Conservation (phyloP, 2,113 vertebrate species). For the Balaenoptera acutorostrata region DNA sequence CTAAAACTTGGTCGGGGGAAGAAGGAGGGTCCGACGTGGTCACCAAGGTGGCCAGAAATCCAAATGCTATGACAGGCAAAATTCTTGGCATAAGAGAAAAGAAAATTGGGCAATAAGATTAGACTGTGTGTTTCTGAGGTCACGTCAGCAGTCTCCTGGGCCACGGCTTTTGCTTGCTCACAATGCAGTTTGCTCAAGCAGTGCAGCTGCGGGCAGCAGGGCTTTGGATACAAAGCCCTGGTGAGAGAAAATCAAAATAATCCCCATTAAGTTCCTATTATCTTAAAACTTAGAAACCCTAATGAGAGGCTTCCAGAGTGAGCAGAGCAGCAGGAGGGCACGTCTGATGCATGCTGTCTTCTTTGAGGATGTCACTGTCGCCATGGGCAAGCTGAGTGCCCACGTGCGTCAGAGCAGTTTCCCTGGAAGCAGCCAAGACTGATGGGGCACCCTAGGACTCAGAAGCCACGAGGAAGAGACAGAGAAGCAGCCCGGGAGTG, state of each 20-base stretch:
- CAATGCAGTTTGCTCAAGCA: background rate
- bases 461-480: background rate
- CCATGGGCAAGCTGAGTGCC: background rate
- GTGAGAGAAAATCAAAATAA: conserved; percentile 53
- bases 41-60: background rate
- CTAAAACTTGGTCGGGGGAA: background rate
- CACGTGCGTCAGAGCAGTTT: background rate
- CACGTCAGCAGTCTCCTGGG: background rate
- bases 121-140: background rate
- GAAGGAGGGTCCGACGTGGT: background rate
- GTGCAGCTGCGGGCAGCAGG: conserved; percentile 22
- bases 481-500: background rate
- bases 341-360: conserved; percentile 51
- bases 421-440: background rate
- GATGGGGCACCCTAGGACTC: background rate
- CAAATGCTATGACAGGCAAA: background rate
- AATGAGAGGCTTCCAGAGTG: conserved; percentile 56
- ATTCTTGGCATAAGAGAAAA: background rate
- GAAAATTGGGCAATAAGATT: background rate
- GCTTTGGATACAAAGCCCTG: background rate
- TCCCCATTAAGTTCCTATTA: conserved; percentile 54
- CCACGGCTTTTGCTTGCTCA: background rate
- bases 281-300: conserved; percentile 56
- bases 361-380: conserved; percentile 31
- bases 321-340: conserved; percentile 52